Evolutionary conservation across 2,888 invertebrate genomes (phyloP).

Genomic region (Seira musarum): DNA sequence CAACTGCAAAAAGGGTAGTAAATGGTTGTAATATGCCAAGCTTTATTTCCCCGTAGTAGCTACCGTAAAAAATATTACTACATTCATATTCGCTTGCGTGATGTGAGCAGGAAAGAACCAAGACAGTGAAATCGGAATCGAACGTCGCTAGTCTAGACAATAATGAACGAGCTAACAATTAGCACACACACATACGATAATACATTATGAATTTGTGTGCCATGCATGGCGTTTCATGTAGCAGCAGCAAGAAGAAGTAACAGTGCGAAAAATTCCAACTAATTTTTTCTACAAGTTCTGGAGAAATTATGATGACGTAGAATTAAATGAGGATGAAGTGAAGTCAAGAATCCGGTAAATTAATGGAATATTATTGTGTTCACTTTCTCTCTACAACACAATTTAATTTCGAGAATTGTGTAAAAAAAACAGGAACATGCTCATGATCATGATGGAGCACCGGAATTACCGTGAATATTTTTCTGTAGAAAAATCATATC

Average conservation of each 20-base stretch:
- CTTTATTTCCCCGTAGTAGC: neutral
- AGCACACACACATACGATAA: constrained; percentile 47
- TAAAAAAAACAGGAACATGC: too few species aligned
- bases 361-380: too few species aligned
- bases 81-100: constrained; percentile 44
- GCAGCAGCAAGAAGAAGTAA: neutral
- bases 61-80: neutral
- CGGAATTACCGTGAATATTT: constrained; percentile 44
- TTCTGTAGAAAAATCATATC: too few species aligned
- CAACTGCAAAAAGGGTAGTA: neutral
- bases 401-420: too few species aligned
- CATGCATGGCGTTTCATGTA: neutral
- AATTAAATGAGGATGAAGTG: constrained; percentile 7
- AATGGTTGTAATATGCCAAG: too few species aligned
- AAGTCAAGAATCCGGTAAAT: too few species aligned
- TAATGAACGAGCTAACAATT: constrained; percentile 60
- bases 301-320: constrained; percentile 36
- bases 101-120: constrained; percentile 54
- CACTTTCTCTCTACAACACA: too few species aligned
- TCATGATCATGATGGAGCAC: constrained; percentile 34
- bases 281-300: constrained; percentile 53
- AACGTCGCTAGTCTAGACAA: constrained; percentile 60
- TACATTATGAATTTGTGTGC: constrained; percentile 44
- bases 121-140: constrained; percentile 60
- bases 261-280: constrained; percentile 42